phyloP scores from a whole-genome alignment of 2,113 vertebrate genomes.

The Oryzias celebensis region DNA sequence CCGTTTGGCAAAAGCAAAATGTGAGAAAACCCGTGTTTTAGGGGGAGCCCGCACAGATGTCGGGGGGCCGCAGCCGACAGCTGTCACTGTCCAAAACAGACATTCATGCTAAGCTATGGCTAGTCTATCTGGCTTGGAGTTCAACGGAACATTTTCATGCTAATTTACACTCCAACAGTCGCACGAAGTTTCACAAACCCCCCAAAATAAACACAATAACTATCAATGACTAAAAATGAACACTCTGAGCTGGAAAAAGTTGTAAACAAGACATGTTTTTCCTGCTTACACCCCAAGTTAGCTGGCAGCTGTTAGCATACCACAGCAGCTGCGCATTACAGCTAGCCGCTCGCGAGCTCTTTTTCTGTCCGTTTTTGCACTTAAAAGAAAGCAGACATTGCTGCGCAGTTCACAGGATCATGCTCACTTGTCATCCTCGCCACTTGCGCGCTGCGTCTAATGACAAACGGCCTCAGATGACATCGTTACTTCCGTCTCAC shows the following conservation, averaged over 20 bases:
- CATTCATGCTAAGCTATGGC: slow-evolving; percentile 66
- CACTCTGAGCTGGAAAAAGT: neutral
- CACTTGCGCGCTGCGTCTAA: slow-evolving; percentile 47
- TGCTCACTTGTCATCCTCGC: slow-evolving; percentile 63
- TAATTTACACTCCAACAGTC: neutral
- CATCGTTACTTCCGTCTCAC: slow-evolving; percentile 67
- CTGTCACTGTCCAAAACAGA: slow-evolving; percentile 72
- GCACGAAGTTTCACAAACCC: neutral
- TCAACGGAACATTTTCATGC: slow-evolving; percentile 17
- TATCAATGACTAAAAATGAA: too few relatives aligned
- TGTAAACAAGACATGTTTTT: neutral
- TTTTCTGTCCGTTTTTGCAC: neutral
- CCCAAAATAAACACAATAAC: neutral
- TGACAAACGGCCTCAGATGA: slow-evolving; percentile 33
- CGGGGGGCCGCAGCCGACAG: slow-evolving; percentile 50
- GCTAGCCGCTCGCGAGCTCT: neutral
- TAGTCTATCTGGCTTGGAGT: slow-evolving; percentile 58
- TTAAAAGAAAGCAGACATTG: neutral
- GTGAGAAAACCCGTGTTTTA: slow-evolving; percentile 8
- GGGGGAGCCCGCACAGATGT: slow-evolving; percentile 56
- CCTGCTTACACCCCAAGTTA: slow-evolving; percentile 39
- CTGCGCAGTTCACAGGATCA: neutral
- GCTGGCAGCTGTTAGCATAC: slow-evolving; percentile 47
- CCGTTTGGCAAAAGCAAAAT: neutral
- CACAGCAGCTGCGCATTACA: slow-evolving; percentile 7